These are phyloP conservation scores for Apostichopus californicus DNA, from an alignment of 35 echinoderm and acorn worm genomes.

Conservation along the genomic window DNA sequence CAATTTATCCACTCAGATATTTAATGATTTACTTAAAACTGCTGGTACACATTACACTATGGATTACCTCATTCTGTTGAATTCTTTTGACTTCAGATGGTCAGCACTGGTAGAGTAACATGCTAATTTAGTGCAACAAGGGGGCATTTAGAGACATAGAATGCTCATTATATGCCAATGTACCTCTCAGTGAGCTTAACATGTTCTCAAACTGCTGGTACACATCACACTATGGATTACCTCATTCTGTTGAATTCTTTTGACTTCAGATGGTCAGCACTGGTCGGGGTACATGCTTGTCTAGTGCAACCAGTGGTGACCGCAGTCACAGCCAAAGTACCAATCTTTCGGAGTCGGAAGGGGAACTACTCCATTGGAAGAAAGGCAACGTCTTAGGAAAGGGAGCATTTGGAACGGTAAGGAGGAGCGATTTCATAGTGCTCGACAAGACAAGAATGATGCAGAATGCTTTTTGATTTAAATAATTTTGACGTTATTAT, in stretches of 20 bases:
- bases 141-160: background rate
- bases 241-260: too few species aligned
- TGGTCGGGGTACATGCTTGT: conserved; percentile 23
- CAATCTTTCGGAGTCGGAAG: conserved; percentile 66
- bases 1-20: too few species aligned
- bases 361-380: conserved; percentile 90
- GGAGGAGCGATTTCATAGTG: background rate
- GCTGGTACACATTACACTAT: background rate
- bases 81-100: conserved; percentile 11
- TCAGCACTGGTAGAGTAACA: conserved; percentile 37
- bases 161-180: too few species aligned
- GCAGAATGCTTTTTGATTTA: background rate
- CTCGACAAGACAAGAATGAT: background rate
- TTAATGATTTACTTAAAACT: too few species aligned
- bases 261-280: conserved; percentile 43
- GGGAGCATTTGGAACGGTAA: conserved; percentile 97
- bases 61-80: background rate
- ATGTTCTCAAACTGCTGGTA: too few species aligned
- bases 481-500: too few species aligned
- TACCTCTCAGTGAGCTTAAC: too few species aligned
- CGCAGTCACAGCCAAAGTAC: conserved; percentile 85
- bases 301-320: conserved; percentile 76
- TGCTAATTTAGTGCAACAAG: conserved; percentile 67
- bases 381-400: conserved; percentile 92
- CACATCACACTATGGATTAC: background rate